Conservation (phyloP, 1,140 invertebrate species). For the Apis florea region DNA sequence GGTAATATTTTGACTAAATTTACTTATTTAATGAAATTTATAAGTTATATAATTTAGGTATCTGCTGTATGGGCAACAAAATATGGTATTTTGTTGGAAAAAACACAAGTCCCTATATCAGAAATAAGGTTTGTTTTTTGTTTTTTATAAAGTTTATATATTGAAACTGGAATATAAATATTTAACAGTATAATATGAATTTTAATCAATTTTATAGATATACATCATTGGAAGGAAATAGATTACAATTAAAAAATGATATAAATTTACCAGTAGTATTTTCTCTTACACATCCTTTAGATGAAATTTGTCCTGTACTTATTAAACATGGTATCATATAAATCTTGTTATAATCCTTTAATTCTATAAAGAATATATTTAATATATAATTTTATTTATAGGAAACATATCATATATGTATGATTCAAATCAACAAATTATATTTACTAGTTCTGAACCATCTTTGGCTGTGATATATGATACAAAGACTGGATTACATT, state of each 20-base stretch:
- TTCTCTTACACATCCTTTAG: slow-evolving; percentile 92
- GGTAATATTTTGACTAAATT: slow-evolving; percentile 79
- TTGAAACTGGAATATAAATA: background rate
- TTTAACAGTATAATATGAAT: background rate
- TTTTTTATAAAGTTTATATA: background rate
- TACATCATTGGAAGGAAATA: slow-evolving; percentile 69
- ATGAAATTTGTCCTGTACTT: slow-evolving; percentile 93
- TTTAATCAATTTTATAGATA: slow-evolving; percentile 53
- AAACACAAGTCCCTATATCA: slow-evolving; percentile 70
- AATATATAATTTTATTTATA: slow-evolving; percentile 58
- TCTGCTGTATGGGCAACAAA: slow-evolving; percentile 87
- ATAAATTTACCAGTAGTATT: slow-evolving; percentile 80
- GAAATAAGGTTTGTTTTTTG: slow-evolving; percentile 62
- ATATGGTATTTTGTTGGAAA: slow-evolving; percentile 90
- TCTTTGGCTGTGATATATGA: slow-evolving; percentile 89
- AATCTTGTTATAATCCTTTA: background rate
- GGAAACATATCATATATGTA: slow-evolving; percentile 81
- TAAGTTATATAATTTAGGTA: slow-evolving; percentile 70
- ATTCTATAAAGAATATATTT: slow-evolving; percentile 4
- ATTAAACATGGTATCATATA: slow-evolving; percentile 83
- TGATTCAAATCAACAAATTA: slow-evolving; percentile 82
- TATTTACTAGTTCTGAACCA: slow-evolving; percentile 84
- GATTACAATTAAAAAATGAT: slow-evolving; percentile 66
- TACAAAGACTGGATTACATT: slow-evolving; percentile 87
- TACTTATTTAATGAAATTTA: slow-evolving; percentile 12